These are phyloP conservation scores for Erythrolamprus reginae DNA, from an alignment of 2,113 vertebrate species.

Conservation along the genomic window DNA sequence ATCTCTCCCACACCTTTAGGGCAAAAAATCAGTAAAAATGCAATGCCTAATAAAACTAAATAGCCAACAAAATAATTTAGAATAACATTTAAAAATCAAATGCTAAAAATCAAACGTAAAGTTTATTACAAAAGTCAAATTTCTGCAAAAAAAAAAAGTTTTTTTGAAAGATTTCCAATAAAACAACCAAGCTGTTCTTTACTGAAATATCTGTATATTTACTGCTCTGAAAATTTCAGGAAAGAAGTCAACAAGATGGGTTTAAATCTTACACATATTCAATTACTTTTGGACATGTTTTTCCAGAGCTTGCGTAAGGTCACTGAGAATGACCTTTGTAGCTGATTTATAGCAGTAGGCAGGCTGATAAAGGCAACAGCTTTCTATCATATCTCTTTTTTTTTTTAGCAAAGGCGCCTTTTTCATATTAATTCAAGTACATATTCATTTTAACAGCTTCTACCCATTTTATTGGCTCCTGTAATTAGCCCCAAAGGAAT, in stretches of 20 bases:
- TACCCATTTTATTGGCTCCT: not conserved
- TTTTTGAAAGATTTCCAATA: not conserved
- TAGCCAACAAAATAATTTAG: not conserved
- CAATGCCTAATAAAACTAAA: not conserved
- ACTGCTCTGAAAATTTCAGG: not conserved
- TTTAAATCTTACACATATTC: not conserved
- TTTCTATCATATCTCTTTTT: not conserved
- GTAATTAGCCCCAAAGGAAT: not conserved
- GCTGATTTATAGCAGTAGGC: not conserved
- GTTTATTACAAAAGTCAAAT: not conserved
- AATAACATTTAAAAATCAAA: not conserved
- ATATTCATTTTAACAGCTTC: not conserved
- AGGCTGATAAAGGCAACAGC: not conserved
- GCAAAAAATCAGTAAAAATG: not conserved
- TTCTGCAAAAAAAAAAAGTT: no score
- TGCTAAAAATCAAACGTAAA: not conserved
- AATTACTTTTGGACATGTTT: not conserved
- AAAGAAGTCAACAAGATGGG: not conserved
- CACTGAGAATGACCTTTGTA: not conserved
- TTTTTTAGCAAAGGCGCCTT: not conserved
- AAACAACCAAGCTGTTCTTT: not conserved
- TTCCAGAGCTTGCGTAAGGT: not conserved
- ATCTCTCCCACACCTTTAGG: not conserved
- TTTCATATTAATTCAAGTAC: not conserved
- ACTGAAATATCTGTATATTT: not conserved